Evolutionary conservation across 2,797 vertebrate genomes (phyloP).

Genomic region (Amblyraja radiata): DNA sequence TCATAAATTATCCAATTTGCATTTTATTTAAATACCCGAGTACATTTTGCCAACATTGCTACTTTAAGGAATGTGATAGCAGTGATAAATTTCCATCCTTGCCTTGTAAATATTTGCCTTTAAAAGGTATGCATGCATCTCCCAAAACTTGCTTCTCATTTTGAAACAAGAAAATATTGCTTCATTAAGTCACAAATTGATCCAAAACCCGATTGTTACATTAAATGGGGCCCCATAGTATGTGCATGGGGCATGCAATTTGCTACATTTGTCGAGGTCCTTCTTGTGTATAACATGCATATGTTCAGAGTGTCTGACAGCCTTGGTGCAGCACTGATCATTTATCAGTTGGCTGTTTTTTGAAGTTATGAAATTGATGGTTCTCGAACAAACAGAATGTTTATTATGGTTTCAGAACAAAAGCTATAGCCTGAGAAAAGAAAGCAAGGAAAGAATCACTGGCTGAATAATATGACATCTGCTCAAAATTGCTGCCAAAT

Average conservation of each 20-base stretch:
- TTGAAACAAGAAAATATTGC: too few species aligned
- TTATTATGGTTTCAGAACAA: not conserved
- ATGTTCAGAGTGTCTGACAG: not conserved
- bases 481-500: not conserved
- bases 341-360: not conserved
- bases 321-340: not conserved
- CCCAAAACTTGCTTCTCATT: not conserved
- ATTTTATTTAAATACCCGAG: too few species aligned
- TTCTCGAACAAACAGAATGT: not conserved
- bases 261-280: too few species aligned
- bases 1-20: too few species aligned
- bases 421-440: not conserved
- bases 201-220: too few species aligned
- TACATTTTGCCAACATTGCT: not conserved
- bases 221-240: too few species aligned
- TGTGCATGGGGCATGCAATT: too few species aligned
- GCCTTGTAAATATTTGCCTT: not conserved
- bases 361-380: not conserved
- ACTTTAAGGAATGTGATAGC: not conserved
- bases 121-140: not conserved
- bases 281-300: too few species aligned
- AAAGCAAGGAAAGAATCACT: not conserved
- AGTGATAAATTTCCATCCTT: not conserved
- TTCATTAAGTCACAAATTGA: too few species aligned
- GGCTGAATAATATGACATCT: not conserved